phyloP scores from a whole-genome alignment of 2,797 vertebrate genomes.

The Gambusia yucatana region DNA sequence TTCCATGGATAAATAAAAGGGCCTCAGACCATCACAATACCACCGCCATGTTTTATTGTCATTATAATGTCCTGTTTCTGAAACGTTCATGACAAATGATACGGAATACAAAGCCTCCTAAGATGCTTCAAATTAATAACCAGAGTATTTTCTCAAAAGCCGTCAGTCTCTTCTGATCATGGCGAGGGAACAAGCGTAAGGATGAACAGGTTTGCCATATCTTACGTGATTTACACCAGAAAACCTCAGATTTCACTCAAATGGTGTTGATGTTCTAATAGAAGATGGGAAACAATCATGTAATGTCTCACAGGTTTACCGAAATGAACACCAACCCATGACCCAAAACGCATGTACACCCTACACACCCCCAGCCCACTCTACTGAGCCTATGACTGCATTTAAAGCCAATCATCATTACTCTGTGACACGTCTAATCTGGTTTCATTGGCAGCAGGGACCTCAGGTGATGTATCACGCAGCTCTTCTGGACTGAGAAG shows the following conservation, averaged over 20 bases:
- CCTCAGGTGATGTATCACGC: slow-evolving; percentile 70
- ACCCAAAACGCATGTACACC: slow-evolving; percentile 37
- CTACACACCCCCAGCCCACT: slow-evolving; percentile 2
- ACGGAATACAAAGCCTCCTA: not conserved
- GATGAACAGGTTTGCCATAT: not conserved
- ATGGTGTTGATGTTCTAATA: slow-evolving; percentile 4
- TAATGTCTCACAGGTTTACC: slow-evolving; percentile 31
- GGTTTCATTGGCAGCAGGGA: slow-evolving; percentile 67
- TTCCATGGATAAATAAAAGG: not conserved
- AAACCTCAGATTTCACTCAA: slow-evolving; percentile 7
- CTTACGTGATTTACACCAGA: not conserved
- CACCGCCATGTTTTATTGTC: not conserved
- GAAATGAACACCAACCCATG: slow-evolving; percentile 7
- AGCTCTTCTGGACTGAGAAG: slow-evolving; percentile 55
- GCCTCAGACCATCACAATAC: not conserved
- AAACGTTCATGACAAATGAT: not conserved
- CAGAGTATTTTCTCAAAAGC: not conserved
- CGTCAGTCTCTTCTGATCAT: not conserved
- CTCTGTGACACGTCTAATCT: slow-evolving; percentile 74
- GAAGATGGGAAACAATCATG: slow-evolving; percentile 17
- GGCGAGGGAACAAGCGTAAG: slow-evolving; percentile 4
- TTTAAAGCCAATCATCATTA: slow-evolving; percentile 76
- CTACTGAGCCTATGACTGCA: slow-evolving; percentile 47
- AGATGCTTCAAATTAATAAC: not conserved
- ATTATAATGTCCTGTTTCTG: not conserved